A percentile compares a stretch with the other conserved stretches of the same genome.
Conservation (phyloP, 1,140 invertebrate species). For the Pomacea maculata region DNA sequence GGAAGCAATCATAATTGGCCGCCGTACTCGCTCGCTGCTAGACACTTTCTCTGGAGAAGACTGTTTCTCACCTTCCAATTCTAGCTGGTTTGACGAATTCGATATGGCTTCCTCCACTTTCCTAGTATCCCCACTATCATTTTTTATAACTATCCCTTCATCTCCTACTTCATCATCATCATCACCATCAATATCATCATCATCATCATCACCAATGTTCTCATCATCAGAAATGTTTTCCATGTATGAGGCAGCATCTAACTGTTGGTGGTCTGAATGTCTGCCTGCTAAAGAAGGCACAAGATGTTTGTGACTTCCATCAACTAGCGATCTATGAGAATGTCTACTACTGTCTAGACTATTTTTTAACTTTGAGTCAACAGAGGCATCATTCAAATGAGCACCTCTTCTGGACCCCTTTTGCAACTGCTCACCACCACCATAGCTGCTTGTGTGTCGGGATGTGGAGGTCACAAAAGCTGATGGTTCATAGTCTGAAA, state of each 20-base stretch:
- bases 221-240: conserved; percentile 44
- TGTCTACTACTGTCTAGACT: not conserved
- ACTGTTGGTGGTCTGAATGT: not conserved
- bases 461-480: conserved; percentile 8
- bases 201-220: conserved; percentile 29
- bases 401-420: too few species aligned
- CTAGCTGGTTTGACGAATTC: not conserved
- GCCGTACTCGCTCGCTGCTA: conserved; percentile 3
- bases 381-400: not conserved
- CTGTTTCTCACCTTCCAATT: conserved; percentile 5
- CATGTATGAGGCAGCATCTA: conserved; percentile 19
- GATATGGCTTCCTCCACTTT: conserved; percentile 10
- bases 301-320: not conserved
- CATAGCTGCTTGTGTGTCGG: not conserved
- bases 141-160: conserved; percentile 24
- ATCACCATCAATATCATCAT: conserved; percentile 3
- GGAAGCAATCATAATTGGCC: conserved; percentile 19
- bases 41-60: conserved; percentile 2
- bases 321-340: conserved; percentile 5
- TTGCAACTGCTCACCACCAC: not conserved
- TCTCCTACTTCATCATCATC: conserved; percentile 30
- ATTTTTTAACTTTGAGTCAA: not conserved
- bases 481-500: not conserved
- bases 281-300: not conserved
- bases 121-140: conserved; percentile 26